phyloP scores from a whole-genome alignment of 1,140 invertebrate genomes.

The Aphidius gifuensis region DNA sequence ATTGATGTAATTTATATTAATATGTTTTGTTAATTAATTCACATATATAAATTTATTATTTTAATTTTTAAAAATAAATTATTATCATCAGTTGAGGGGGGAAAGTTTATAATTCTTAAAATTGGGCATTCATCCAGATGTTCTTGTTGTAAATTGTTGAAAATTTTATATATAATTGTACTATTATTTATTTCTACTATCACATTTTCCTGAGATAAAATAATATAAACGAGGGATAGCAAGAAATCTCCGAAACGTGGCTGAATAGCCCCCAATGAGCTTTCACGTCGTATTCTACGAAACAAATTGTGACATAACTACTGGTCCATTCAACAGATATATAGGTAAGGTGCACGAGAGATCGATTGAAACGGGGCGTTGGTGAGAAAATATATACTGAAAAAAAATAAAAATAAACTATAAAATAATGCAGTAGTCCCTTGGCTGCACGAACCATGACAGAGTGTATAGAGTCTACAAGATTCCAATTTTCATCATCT shows the following conservation, averaged over 20 bases:
- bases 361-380: constrained; percentile 46
- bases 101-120: too few relatives aligned
- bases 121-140: too few relatives aligned
- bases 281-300: constrained; percentile 14
- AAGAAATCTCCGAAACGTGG: constrained; percentile 12
- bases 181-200: constrained; percentile 22
- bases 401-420: constrained; percentile 11
- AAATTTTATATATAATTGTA: background rate
- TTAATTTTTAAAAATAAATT: too few relatives aligned
- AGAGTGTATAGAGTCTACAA: too few relatives aligned
- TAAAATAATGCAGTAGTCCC: constrained; percentile 19
- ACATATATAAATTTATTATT: too few relatives aligned
- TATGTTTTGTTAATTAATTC: too few relatives aligned
- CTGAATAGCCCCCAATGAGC: constrained; percentile 6
- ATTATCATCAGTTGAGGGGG: too few relatives aligned
- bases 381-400: constrained; percentile 25
- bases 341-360: constrained; percentile 31
- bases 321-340: constrained; percentile 11
- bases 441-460: constrained; percentile 1
- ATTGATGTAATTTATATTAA: too few relatives aligned
- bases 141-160: too few relatives aligned
- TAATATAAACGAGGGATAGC: constrained; percentile 1
- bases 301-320: constrained; percentile 23
- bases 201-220: background rate
- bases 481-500: too few relatives aligned